Evolutionary conservation across 1,140 invertebrate species (phyloP), one percentile per base, ranked within the genome.

Genomic region (Neelides sp.): DNA sequence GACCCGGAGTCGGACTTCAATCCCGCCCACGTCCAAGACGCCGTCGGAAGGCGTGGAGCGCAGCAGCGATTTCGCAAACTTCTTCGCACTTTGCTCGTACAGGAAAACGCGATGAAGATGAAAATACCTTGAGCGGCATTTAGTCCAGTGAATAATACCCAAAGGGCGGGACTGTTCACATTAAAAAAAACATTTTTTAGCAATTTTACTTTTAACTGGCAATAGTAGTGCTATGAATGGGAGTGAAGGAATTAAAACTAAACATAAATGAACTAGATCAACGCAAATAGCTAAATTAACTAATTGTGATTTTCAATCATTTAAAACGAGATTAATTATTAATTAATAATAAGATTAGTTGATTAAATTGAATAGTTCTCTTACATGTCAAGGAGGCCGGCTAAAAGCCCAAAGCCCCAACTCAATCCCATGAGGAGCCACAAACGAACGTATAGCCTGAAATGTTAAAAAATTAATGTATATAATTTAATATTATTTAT

Each of bases 81-180:
- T 44, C 63, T 55, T 3, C 66, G 54, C 12, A 67, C 63, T 53
- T 67, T 67, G 5, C 65, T 54, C 4, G 66, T 74, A 54, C 71
- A 76, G 7, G 75, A 73, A 64, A 77, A 77, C 0, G 73, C 74
- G 1, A 75, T 52, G 55, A 76, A 75, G 27, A 78, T 73, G 59
- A 76, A 77, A 8, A 76, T 55, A 2, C 76, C 76, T 61, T 77
- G 75, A 8, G 75, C 64, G 4, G 73, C 71, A 58, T 76, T 77
- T 13, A 76, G 61, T 3, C 70, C 56, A 2, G 76, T 69, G 61
- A 77, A 77, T 4, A 73, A 54, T 55, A 75, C 74, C 65, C 68
- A 70, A 5, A 77, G 58, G 17, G 63, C 61, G 28, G 47, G 45
- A 10, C n/a, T n/a, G n/a, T n/a, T n/a, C n/a, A n/a, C n/a, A n/a